phyloP scores from a whole-genome alignment of 2,888 invertebrate genomes.

The Conchocele bisecta region DNA sequence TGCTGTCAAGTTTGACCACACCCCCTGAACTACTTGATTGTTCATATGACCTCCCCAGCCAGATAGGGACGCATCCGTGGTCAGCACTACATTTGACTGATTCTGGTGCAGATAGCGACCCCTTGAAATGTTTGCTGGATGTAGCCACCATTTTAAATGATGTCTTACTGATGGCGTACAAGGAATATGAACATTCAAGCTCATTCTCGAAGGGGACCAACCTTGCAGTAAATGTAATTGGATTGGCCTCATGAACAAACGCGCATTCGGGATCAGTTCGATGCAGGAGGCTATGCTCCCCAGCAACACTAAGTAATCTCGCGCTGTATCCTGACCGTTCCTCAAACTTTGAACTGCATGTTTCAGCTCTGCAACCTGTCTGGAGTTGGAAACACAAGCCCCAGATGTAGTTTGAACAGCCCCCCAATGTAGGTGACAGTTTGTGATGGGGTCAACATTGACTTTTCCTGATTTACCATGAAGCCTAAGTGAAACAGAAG shows the following conservation, averaged over 20 bases:
- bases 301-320: conserved; percentile 27
- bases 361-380: conserved; percentile 18
- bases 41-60: conserved; percentile 34
- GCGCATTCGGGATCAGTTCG: background rate
- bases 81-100: conserved; percentile 6
- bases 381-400: conserved; percentile 25
- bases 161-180: background rate
- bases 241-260: conserved; percentile 18
- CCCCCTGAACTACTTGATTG: conserved; percentile 24
- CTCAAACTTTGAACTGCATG: background rate
- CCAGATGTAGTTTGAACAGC: conserved; percentile 5
- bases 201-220: conserved; percentile 3
- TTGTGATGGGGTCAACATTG: conserved; percentile 21
- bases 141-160: conserved; percentile 38
- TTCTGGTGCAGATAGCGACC: background rate
- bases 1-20: conserved; percentile 8
- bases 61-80: conserved; percentile 33
- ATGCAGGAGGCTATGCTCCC: conserved; percentile 25
- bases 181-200: conserved; percentile 18
- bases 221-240: conserved; percentile 10
- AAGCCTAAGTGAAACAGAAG: conserved; percentile 37
- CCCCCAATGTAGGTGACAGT: conserved; percentile 30
- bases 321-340: background rate
- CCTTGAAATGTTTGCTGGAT: conserved; percentile 22
- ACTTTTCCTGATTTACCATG: conserved; percentile 44